Evolutionary conservation across 53 echinoderm and acorn worm genomes (phyloP), one percentile per base, ranked within the genome.

Genomic region (Stichopus horrens): DNA sequence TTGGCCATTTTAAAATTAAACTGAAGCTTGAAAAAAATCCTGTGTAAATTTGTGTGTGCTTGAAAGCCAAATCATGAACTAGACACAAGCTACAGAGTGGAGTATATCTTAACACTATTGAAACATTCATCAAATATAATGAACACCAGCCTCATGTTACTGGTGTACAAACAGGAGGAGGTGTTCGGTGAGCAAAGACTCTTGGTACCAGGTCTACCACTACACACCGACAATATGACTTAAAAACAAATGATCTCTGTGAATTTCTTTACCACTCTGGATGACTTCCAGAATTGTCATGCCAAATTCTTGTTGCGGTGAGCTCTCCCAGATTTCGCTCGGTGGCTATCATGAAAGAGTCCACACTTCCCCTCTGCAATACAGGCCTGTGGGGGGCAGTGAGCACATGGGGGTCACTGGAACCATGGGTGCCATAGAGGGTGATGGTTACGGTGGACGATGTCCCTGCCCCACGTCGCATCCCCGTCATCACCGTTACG

Each of bases 401-500:
- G 74, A 97, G 90, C 9, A 97, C 90, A 75, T 97, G 97, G 14
- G 94, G 95, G 55, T 91, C 81, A 73, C 95, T 95, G 18, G 91
- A 88, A 9, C 92, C 94, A 54, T 83, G 85, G 5, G 88, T 90
- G 20, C 97, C 95, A 19, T 89, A 87, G 19, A 95, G 81, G 11
- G 95, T 95, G 37, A 97, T 86, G 76, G 97, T 95, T 55, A 94
- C 94, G 4, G 79, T 75, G 4, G 97, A 90, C 1, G 95, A 90
- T 5, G 97, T 97, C 6, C 97, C 97, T 3, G 97, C 94, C 52
- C 92, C 89, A 6, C 89, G 86, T 5, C 97, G 93, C 94, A 95
- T 78, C 0, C 97, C 97, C 3, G 97, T 95, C 91, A 95, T 92
- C 67, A 97, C 88, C 8, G 97, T 97, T 82, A 97, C 91, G 53